Conservation (phyloP, 2,113 vertebrate species). For the Indicator indicator region DNA sequence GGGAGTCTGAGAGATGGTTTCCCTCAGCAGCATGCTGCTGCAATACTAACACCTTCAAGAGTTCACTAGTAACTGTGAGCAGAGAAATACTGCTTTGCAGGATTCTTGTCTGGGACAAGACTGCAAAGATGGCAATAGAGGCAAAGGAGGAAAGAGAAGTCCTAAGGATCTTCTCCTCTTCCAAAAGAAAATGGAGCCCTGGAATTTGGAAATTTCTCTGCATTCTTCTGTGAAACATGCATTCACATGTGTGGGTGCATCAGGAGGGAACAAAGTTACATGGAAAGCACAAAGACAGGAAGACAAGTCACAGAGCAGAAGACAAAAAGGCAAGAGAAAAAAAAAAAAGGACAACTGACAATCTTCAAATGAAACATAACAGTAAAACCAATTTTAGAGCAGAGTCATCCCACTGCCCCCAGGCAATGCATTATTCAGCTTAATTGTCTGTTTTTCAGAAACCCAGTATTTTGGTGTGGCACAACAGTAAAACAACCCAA, state of each 20-base stretch:
- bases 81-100: not conserved
- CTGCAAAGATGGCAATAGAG: not conserved
- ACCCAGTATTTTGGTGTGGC: not conserved
- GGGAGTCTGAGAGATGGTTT: not conserved
- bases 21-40: not conserved
- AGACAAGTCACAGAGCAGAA: not conserved
- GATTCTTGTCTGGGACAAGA: not conserved
- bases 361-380: not conserved
- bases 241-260: rapidly evolving
- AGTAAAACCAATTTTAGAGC: not conserved
- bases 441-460: not conserved
- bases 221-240: not conserved
- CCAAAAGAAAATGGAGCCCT: not conserved
- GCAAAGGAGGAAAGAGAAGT: not conserved
- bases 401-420: not conserved
- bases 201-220: not conserved
- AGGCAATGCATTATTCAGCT: not conserved
- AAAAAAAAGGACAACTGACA: too few species aligned
- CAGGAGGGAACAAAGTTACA: not conserved
- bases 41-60: not conserved
- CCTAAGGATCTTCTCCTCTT: not conserved
- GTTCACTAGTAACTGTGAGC: not conserved
- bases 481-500: not conserved
- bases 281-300: not conserved
- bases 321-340: not conserved